These are phyloP conservation scores for Tamias sibiricus DNA, from an alignment of 2,113 vertebrate species.

Conservation along the genomic window DNA sequence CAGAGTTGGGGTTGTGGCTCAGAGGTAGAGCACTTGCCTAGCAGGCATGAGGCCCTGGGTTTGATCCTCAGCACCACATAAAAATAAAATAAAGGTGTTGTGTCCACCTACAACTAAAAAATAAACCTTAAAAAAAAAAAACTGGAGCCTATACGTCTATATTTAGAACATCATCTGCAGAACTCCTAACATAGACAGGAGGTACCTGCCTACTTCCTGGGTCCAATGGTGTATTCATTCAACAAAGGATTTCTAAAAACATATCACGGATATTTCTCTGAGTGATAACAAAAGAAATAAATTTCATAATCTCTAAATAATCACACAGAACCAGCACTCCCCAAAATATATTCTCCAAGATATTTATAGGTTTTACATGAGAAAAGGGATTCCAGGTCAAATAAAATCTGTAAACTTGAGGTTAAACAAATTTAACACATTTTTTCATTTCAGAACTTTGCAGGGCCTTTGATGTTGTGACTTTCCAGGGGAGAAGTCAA, in stretches of 20 bases:
- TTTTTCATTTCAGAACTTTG: conserved; percentile 4
- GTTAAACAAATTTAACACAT: neutral
- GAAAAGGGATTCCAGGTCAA: neutral
- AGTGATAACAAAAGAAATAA: conserved; percentile 10
- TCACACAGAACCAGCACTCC: neutral
- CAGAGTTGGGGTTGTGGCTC: no score
- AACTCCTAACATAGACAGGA: neutral
- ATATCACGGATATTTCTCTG: neutral
- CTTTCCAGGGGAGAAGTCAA: neutral
- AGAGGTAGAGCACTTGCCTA: no score
- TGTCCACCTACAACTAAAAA: no score
- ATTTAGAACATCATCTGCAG: neutral
- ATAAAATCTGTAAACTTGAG: neutral
- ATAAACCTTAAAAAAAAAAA: neutral
- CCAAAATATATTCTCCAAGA: conserved; percentile 10
- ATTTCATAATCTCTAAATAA: neutral
- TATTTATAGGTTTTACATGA: neutral
- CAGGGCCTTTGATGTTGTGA: neutral
- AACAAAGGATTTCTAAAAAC: conserved; percentile 4
- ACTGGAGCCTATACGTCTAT: neutral
- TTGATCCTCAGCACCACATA: no score
- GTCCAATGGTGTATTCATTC: neutral
- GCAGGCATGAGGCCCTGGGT: no score
- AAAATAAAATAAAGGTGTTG: no score
- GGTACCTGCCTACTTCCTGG: neutral